These are phyloP conservation scores for Echinarachnius parma DNA, from an alignment of 53 echinoderm and acorn worm species.

Conservation along the genomic window DNA sequence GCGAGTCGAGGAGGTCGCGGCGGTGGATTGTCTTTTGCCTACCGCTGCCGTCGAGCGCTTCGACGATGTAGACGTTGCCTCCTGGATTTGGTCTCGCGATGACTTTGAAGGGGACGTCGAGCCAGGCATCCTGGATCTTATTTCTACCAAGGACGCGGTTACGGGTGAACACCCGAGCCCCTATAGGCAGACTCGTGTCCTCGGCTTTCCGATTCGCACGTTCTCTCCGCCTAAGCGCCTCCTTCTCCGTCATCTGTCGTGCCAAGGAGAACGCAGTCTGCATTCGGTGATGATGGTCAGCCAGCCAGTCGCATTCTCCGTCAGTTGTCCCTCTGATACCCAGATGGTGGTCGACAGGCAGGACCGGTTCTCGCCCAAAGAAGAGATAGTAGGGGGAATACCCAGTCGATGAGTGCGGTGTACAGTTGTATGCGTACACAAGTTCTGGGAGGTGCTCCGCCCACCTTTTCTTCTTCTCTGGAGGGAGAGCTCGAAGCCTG, in stretches of 20 bases:
- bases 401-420: slow-evolving; percentile 54
- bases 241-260: slow-evolving; percentile 32
- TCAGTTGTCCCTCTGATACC: background rate
- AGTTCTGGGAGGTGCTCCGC: slow-evolving; percentile 46
- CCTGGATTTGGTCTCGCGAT: slow-evolving; percentile 39
- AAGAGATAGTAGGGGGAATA: slow-evolving; percentile 61
- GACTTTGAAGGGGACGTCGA: slow-evolving; percentile 35
- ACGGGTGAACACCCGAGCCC: slow-evolving; percentile 36
- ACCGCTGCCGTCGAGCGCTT: slow-evolving; percentile 47
- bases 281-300: slow-evolving; percentile 41
- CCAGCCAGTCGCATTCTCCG: slow-evolving; percentile 31
- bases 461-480: slow-evolving; percentile 49
- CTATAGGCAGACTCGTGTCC: slow-evolving; percentile 20
- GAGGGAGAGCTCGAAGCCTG: slow-evolving; percentile 49
- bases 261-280: slow-evolving; percentile 40
- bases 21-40: slow-evolving; percentile 48
- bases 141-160: slow-evolving; percentile 35
- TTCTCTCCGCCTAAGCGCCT: slow-evolving; percentile 20
- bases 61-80: slow-evolving; percentile 50
- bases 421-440: slow-evolving; percentile 51
- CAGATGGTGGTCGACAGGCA: slow-evolving; percentile 36
- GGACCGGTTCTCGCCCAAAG: slow-evolving; percentile 41
- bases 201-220: slow-evolving; percentile 6
- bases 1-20: slow-evolving; percentile 50
- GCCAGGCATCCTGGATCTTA: slow-evolving; percentile 53